These are phyloP conservation scores for Tenualosa thibaudeaui DNA, from an alignment of 2,797 vertebrate species.

Conservation along the genomic window DNA sequence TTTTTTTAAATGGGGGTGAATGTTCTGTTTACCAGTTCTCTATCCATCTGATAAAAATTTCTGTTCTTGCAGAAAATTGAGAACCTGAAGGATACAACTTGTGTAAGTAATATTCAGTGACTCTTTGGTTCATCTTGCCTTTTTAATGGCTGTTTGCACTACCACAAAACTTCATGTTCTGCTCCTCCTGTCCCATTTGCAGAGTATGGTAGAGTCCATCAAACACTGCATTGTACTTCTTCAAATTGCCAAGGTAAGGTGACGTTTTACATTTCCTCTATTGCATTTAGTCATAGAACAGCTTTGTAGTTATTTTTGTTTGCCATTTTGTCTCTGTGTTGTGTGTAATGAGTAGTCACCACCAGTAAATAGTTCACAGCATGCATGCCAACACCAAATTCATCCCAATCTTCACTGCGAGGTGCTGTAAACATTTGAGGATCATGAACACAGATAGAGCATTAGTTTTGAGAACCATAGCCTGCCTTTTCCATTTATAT, in stretches of 20 bases:
- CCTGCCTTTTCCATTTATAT: not conserved
- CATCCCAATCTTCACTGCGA: not conserved
- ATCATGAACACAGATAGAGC: not conserved
- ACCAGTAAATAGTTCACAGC: not conserved
- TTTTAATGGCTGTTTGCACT: not conserved
- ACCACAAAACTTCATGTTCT: not conserved
- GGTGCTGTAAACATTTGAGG: not conserved
- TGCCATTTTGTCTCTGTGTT: not conserved
- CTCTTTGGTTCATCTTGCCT: not conserved
- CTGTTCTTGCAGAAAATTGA: slow-evolving; percentile 88
- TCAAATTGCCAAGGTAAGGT: slow-evolving; percentile 98
- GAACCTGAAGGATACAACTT: slow-evolving; percentile 95
- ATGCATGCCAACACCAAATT: not conserved
- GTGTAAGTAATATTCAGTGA: slow-evolving; percentile 82
- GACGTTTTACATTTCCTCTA: slow-evolving; percentile 25
- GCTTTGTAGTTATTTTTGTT: not conserved
- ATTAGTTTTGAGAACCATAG: not conserved
- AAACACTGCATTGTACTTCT: slow-evolving; percentile 99
- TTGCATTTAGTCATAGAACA: not conserved
- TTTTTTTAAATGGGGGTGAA: not conserved
- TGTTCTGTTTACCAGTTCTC: not conserved
- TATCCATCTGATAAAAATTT: not conserved
- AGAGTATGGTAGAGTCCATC: slow-evolving; percentile 99
- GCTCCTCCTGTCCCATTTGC: slow-evolving; percentile 56
- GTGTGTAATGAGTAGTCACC: not conserved